phyloP scores from a whole-genome alignment of 2,113 vertebrate species.

The Bufo bufo region DNA sequence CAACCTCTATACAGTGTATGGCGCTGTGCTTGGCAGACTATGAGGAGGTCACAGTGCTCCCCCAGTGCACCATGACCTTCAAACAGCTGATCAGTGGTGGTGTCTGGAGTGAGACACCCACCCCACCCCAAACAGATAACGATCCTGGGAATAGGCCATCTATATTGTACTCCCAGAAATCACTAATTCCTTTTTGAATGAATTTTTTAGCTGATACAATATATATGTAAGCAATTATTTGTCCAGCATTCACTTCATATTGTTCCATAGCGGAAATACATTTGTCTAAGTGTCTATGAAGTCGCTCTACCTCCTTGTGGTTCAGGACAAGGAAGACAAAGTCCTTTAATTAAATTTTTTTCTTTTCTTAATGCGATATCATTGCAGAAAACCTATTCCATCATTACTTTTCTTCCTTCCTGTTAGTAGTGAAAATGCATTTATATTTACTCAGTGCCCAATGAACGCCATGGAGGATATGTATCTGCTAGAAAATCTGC shows the following conservation, averaged over 20 bases:
- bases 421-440: not conserved
- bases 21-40: no score
- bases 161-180: no score
- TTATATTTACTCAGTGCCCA: not conserved
- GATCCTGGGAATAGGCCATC: no score
- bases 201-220: no score
- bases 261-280: not conserved
- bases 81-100: no score
- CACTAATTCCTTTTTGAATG: no score
- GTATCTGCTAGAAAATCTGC: not conserved
- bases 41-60: no score
- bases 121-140: no score
- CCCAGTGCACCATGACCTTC: no score
- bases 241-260: not conserved
- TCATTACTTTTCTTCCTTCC: not conserved
- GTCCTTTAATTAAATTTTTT: not conserved
- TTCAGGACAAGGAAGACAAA: not conserved
- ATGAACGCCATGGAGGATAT: not conserved
- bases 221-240: no score
- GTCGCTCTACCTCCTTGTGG: not conserved
- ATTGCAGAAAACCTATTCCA: not conserved
- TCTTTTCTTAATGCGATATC: not conserved
- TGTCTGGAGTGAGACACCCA: no score
- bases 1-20: no score
- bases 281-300: not conserved